Percentiles rank a stretch among this genome's conserved stretches.
These are phyloP conservation scores for Hymenopus coronatus DNA, from an alignment of 2,888 invertebrate genomes.

Conservation along the genomic window DNA sequence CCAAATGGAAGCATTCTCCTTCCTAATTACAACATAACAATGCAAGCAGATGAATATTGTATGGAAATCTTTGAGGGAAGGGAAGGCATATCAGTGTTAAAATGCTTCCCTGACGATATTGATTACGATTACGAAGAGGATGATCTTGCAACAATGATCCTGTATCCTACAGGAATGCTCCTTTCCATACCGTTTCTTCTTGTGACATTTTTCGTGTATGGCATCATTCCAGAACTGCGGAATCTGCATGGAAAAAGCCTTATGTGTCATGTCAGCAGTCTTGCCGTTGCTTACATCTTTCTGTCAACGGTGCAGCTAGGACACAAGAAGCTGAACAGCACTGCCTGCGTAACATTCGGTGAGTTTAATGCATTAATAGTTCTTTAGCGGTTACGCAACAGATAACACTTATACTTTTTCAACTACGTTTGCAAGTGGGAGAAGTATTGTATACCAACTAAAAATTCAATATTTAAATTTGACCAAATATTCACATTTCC, in stretches of 20 bases:
- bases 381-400: background rate
- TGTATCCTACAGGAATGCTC: constrained; percentile 39
- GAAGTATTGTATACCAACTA: too few relatives aligned
- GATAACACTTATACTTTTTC: too few relatives aligned
- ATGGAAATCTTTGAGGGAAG: constrained; percentile 8
- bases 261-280: constrained; percentile 41
- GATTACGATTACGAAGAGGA: background rate
- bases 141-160: background rate
- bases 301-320: constrained; percentile 38
- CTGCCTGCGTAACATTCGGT: constrained; percentile 14
- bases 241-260: constrained; percentile 45
- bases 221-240: constrained; percentile 42
- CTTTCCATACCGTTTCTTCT: constrained; percentile 44
- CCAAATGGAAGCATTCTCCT: background rate
- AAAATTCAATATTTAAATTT: too few relatives aligned
- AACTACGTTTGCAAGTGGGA: too few relatives aligned
- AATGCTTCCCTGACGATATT: background rate
- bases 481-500: too few relatives aligned
- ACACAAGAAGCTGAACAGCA: background rate
- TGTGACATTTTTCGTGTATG: constrained; percentile 43
- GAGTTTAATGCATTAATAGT: background rate
- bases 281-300: constrained; percentile 40
- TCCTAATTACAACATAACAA: background rate
- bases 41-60: constrained; percentile 19
- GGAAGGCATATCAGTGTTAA: background rate